These are phyloP conservation scores for Phataginus tetradactyla DNA, from an alignment of 2,797 vertebrate species.

Conservation along the genomic window DNA sequence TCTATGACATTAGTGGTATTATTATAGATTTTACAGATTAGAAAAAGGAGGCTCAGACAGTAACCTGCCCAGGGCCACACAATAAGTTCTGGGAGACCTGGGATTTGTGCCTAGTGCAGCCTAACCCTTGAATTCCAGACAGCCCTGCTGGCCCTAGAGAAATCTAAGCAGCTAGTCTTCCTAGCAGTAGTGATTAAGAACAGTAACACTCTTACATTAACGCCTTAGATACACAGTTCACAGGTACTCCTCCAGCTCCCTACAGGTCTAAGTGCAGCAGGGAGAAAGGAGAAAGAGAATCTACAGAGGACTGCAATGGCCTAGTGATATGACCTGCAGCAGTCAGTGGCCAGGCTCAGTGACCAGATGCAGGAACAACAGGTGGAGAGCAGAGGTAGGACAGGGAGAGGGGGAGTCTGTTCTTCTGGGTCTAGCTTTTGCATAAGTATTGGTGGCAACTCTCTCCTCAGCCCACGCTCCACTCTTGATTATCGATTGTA, in stretches of 20 bases:
- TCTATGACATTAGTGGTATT: not conserved
- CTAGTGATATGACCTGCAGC: not conserved
- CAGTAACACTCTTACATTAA: not conserved
- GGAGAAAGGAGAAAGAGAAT: not conserved
- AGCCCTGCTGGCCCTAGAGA: not conserved
- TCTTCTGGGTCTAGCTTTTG: not conserved
- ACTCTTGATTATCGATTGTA: not conserved
- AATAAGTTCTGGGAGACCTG: not conserved
- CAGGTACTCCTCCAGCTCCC: not conserved
- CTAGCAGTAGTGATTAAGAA: not conserved
- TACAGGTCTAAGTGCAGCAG: not conserved
- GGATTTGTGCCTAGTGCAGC: not conserved
- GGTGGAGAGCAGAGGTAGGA: not conserved
- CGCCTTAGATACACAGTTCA: constrained; percentile 59
- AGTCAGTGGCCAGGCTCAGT: not conserved
- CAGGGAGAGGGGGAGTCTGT: not conserved
- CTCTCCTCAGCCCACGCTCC: not conserved
- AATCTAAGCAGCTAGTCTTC: not conserved
- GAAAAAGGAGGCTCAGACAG: not conserved
- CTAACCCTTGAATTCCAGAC: not conserved
- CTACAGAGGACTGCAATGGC: not conserved
- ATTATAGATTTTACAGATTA: not conserved
- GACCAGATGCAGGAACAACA: not conserved
- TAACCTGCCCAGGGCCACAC: not conserved
- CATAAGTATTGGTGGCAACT: not conserved